Conservation (phyloP, 1,140 invertebrate genomes). For the Caerostris extrusa region DNA sequence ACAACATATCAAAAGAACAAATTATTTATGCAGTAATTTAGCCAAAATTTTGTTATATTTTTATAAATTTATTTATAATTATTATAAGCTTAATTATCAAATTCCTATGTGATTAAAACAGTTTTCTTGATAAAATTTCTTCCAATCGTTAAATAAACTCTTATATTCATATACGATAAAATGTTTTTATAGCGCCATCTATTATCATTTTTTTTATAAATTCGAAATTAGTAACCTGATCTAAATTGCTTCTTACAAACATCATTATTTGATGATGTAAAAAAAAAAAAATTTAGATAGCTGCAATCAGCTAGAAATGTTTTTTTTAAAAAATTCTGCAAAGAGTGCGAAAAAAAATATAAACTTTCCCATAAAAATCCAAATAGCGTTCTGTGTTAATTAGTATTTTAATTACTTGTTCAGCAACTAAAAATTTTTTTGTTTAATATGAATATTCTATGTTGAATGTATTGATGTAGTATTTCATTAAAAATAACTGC, state of each 20-base stretch:
- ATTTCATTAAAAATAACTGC: background rate
- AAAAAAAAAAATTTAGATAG: no score
- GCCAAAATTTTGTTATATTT: no score
- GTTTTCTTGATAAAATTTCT: background rate
- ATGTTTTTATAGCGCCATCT: background rate
- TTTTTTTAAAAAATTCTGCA: background rate
- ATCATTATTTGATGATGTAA: background rate
- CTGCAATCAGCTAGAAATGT: background rate
- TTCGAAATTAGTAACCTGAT: background rate
- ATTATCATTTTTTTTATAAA: background rate
- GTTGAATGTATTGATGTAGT: background rate
- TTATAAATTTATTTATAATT: no score
- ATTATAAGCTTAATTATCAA: no score
- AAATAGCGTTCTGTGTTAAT: slow-evolving; percentile 24
- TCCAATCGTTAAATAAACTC: background rate
- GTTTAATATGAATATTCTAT: background rate
- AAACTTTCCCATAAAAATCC: background rate
- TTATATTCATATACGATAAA: background rate
- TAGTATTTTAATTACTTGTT: slow-evolving; percentile 42
- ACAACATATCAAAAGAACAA: no score
- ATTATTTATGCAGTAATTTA: no score
- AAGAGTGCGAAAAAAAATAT: background rate
- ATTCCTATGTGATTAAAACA: no score
- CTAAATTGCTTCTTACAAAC: background rate
- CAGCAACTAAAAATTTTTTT: background rate